Evolutionary conservation across 1,140 invertebrate species (phyloP), one percentile per base, ranked within the genome.

Genomic region (Chymomyza costata): DNA sequence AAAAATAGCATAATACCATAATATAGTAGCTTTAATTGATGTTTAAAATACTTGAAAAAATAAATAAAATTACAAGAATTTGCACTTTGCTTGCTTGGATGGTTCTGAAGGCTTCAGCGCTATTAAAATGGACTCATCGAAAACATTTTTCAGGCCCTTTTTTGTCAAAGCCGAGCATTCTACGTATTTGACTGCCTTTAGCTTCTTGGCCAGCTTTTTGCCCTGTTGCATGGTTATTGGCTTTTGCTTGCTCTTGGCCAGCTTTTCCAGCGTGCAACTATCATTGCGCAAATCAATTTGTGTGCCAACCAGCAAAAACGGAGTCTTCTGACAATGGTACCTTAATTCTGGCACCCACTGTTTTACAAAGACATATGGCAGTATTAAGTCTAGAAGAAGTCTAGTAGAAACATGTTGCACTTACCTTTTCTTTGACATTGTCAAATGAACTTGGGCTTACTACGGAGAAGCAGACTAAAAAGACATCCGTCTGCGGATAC

Each of bases 291-390:
- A 90, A 91, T 99, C 98, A 65, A 99, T 97, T 87, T 99, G 97
- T 47, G 98, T 99, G 13, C 98, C 98, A 25, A 99, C 98, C 63
- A 99, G 87, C 39, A 99, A 88, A 87, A 99, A 99, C 52, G 97
- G 98, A 43, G 98, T 99, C 87, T 97, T 99, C 86, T 98, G 95
- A 89, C 97, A 99, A 88, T 99, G 98, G 90, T 99, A 98, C 74
- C 96, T 97, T 84, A 99, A 99, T 90, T 99, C 98, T 59, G 98
- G 98, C 41, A 99, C 97, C 98, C 98, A 99, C 97, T 99, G 84
- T n/a, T n/a, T n/a, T 53, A 47, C 48, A 34, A 0, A 2, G 13
- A 16, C 32, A 6, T 0, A 37, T 28, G 18, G 5, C 28, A 31
- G 13, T 13, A 31, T 6, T 1, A 34, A 19, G 6, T 2, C 10